phyloP scores from a whole-genome alignment of 1,140 invertebrate species.

The Ladona fulva region DNA sequence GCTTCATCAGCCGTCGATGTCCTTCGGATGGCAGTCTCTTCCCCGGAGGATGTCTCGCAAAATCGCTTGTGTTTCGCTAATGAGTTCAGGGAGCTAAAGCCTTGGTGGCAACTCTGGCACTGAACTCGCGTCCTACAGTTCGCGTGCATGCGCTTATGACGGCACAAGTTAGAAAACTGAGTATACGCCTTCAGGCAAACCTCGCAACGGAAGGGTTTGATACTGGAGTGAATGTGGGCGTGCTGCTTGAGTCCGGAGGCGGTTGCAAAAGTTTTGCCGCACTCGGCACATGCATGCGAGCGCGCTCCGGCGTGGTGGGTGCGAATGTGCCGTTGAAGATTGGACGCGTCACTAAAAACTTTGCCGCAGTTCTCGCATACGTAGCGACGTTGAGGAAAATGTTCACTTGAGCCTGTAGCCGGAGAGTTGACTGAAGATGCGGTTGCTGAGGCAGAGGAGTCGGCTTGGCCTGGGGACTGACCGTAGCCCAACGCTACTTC shows the following conservation, averaged over 20 bases:
- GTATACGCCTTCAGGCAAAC: slow-evolving; percentile 92
- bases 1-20: slow-evolving; percentile 36
- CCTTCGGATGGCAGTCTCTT: slow-evolving; percentile 31
- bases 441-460: neutral
- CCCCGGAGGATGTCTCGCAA: slow-evolving; percentile 49
- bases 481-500: neutral
- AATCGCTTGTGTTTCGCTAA: slow-evolving; percentile 76
- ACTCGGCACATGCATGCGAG: slow-evolving; percentile 92
- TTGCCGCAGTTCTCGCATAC: slow-evolving; percentile 91
- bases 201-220: slow-evolving; percentile 96
- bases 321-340: slow-evolving; percentile 91
- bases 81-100: slow-evolving; percentile 80
- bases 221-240: slow-evolving; percentile 96
- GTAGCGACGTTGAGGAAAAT: slow-evolving; percentile 52
- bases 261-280: slow-evolving; percentile 96
- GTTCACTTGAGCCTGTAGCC: slow-evolving; percentile 19
- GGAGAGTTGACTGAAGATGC: no score
- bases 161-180: slow-evolving; percentile 98
- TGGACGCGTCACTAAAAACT: slow-evolving; percentile 90
- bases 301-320: slow-evolving; percentile 85
- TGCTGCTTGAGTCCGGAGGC: slow-evolving; percentile 97
- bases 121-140: slow-evolving; percentile 81
- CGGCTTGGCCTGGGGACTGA: neutral
- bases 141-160: slow-evolving; percentile 97
- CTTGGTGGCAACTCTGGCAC: slow-evolving; percentile 85